Base-by-base conservation (phyloP, 2,888 invertebrate genomes). In the Lepeophtheirus nordmannii region DNA sequence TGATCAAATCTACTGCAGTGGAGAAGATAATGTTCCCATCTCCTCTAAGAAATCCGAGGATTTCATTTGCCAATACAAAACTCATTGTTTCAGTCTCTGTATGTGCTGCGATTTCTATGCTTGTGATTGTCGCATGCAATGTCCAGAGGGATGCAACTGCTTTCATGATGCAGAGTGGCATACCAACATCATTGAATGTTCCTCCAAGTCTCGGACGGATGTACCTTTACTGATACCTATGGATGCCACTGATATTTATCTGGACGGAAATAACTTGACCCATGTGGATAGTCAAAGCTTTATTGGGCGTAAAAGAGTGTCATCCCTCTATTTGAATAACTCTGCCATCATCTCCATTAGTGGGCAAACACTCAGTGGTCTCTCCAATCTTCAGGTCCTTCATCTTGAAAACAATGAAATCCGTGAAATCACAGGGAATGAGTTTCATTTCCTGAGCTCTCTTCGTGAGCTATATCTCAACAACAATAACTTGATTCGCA, bases 51-150 rank as follows among this genome's bases (percentile, higher is more conserved):
- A 63, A 38, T 56, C 56, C 17, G 70, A 72, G 7, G 60, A 69
- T 73, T 87, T 88, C 77, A 80, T 89, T 71, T 89, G 88, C 76
- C 82, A 83, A 70, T 88, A 88, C 77, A 83, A 84, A 73, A 82
- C 84, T 69, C 86, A 87, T 76, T 89, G 89, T 78, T 88, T 87
- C 77, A 83, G 87, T 67, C 77, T 87, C 69, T 89, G 90, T 76
- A 86, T 87, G 77, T 90, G 89, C 78, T 90, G 89, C 78, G 87
- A 88, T 75, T 89, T 86, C 79, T 87, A 87, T 76, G 87, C 87
- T 69, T 90, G 89, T 78, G 89, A 90, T 78, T 89, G 89, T 77
- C 86, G 88, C 80, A 89, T 88, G 85, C 86, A 86, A 72, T 90
- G 89, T 76, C 89, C 89, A 70, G 82, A 83, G 75, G 85, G 84